Base-by-base conservation (phyloP, 2,113 vertebrate species). In the Gadus macrocephalus region DNA sequence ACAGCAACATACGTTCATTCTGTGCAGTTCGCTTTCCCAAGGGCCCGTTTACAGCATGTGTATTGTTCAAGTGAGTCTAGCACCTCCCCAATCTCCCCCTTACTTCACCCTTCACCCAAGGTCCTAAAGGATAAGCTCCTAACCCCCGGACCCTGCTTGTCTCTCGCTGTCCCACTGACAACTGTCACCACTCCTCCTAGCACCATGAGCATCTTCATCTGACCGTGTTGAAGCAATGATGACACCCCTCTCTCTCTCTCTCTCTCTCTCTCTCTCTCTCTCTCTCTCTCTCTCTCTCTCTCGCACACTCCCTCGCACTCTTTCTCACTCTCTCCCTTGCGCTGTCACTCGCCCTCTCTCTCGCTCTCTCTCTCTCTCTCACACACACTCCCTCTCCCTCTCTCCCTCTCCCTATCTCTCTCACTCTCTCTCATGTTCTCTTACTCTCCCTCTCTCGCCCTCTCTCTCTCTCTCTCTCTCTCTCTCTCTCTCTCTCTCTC, bases 161-260 rank as follows among this genome's bases (percentile, higher is more conserved):
- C 64, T 85, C 83, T 31, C 31, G 4, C 79, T 78, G 80, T 86
- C 87, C 79, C 72, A 81, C 15, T 61, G 76, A 83, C 70, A 86
- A 53, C 81, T 87, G 87, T 90, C 86, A 87, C 62, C 87, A 74
- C 86, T 71, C 61, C 53, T 68, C 71, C 68, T 19, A 71, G 70
- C 64, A 74, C 70, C 76, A 69, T 78, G 82, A 85, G 84, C 73
- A 78, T 77, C 74, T 82, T 79, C 69, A 49, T 70, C 79, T 74
- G 77, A 61, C 60, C 64, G 66, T 77, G 81, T 83, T 88, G 86
- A 81, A 78, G 76, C 69, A 65, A 79, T 69, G 85, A 89, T 86
- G 85, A 85, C 85, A 84, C 81, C 76, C 83, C 74, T 83, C 70
- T 22, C 64, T 49, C 42, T 49, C 42, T 49, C 42, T 49, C 5